These are phyloP conservation scores for Pinctada fucata DNA, from an alignment of 2,888 invertebrate species.

Conservation along the genomic window DNA sequence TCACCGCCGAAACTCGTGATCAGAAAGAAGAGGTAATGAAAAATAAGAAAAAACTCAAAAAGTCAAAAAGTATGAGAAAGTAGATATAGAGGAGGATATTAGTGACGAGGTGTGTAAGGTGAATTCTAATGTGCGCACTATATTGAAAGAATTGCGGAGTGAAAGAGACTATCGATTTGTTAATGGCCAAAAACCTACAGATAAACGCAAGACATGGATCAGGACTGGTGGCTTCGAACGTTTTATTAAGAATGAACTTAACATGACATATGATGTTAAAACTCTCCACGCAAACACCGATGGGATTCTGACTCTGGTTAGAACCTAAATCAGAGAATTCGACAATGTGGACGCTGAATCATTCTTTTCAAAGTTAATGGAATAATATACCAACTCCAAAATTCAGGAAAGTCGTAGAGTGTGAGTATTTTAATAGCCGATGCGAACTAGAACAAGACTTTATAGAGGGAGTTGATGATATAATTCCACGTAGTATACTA, in stretches of 20 bases:
- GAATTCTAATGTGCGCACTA: neutral
- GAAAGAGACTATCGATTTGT: neutral
- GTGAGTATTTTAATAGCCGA: neutral
- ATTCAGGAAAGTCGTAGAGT: neutral
- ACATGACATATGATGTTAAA: neutral
- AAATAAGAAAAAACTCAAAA: neutral
- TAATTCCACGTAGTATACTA: neutral
- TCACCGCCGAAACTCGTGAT: neutral
- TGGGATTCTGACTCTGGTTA: neutral
- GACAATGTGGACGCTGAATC: too few relatives aligned
- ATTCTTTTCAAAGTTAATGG: neutral
- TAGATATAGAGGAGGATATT: neutral
- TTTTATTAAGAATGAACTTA: neutral
- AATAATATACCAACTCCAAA: too few relatives aligned
- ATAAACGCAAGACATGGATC: neutral
- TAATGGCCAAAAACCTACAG: neutral
- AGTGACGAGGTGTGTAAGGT: neutral
- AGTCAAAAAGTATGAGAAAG: neutral
- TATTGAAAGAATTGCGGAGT: neutral
- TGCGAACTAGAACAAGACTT: neutral
- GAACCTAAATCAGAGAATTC: neutral
- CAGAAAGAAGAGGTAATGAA: neutral
- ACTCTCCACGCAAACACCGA: neutral
- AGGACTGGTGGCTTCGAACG: neutral
- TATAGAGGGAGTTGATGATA: neutral